These are phyloP conservation scores for Momotus momota DNA, from an alignment of 2,797 vertebrate genomes.

Conservation along the genomic window DNA sequence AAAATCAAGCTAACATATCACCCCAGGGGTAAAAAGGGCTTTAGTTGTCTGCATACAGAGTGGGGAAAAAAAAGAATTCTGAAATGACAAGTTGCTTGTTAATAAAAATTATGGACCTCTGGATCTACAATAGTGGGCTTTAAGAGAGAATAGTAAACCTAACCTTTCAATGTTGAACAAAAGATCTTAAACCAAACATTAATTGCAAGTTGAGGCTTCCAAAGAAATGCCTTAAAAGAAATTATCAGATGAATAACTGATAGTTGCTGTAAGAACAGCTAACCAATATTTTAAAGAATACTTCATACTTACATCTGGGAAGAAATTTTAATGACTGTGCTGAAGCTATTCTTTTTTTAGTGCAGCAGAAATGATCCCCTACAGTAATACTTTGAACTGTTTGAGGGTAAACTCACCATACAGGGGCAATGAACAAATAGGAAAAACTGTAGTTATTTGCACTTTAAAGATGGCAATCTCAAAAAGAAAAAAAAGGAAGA, in stretches of 20 bases:
- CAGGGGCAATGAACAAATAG: not conserved
- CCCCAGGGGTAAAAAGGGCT: conserved; percentile 28
- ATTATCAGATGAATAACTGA: not conserved
- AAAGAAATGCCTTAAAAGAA: not conserved
- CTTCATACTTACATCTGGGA: not conserved
- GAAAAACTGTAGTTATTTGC: not conserved
- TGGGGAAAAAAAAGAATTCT: not conserved
- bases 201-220: not conserved
- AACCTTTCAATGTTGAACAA: not conserved
- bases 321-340: not conserved
- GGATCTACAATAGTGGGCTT: not conserved
- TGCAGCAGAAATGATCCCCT: not conserved
- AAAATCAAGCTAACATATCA: conserved; percentile 58
- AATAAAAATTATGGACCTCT: conserved; percentile 19
- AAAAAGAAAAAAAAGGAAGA: not conserved
- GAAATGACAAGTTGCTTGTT: not conserved
- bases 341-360: not conserved
- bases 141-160: not conserved
- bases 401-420: not conserved
- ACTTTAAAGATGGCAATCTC: not conserved
- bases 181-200: not conserved
- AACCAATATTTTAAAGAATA: not conserved
- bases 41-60: conserved; percentile 14
- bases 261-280: not conserved
- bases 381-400: not conserved